These are phyloP conservation scores for Rattus norvegicus DNA, from an alignment of 2,113 vertebrate genomes.

Conservation along the genomic window DNA sequence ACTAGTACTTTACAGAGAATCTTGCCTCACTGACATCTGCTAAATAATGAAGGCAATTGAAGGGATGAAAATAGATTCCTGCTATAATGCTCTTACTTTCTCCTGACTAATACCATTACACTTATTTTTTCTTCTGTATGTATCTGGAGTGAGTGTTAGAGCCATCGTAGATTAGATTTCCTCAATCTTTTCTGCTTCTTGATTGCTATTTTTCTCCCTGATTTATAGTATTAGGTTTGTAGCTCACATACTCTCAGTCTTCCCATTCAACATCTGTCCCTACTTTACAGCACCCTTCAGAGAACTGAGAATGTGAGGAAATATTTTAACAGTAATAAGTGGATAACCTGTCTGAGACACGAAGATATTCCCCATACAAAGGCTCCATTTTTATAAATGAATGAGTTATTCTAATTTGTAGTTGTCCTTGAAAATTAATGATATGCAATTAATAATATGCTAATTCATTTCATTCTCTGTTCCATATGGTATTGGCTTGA, in stretches of 20 bases:
- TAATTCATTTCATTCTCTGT: slow-evolving; percentile 79
- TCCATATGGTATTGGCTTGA: slow-evolving; percentile 78
- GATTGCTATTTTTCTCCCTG: slow-evolving; percentile 39
- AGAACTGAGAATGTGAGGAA: slow-evolving; percentile 65
- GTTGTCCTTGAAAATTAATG: slow-evolving; percentile 81
- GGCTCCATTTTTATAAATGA: slow-evolving; percentile 66
- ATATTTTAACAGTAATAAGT: slow-evolving; percentile 77
- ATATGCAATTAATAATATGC: slow-evolving; percentile 77
- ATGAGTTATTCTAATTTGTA: slow-evolving; percentile 72
- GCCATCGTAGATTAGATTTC: background rate
- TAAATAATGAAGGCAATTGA: slow-evolving; percentile 57
- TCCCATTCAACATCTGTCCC: slow-evolving; percentile 73
- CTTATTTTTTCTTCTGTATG: slow-evolving; percentile 47
- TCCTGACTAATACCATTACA: slow-evolving; percentile 48
- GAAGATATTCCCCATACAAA: slow-evolving; percentile 72
- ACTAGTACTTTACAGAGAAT: slow-evolving; percentile 24
- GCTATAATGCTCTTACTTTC: slow-evolving; percentile 58
- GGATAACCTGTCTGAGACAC: slow-evolving; percentile 67
- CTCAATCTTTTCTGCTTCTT: background rate
- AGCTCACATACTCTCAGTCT: slow-evolving; percentile 45
- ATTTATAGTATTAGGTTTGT: slow-evolving; percentile 54
- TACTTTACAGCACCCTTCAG: slow-evolving; percentile 66
- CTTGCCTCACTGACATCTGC: slow-evolving; percentile 43
- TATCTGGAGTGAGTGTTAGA: slow-evolving; percentile 26
- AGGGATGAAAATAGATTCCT: slow-evolving; percentile 51